Evolutionary conservation across 1,140 invertebrate species (phyloP), one percentile per base, ranked within the genome.

Genomic region (Chironomus tepperi): DNA sequence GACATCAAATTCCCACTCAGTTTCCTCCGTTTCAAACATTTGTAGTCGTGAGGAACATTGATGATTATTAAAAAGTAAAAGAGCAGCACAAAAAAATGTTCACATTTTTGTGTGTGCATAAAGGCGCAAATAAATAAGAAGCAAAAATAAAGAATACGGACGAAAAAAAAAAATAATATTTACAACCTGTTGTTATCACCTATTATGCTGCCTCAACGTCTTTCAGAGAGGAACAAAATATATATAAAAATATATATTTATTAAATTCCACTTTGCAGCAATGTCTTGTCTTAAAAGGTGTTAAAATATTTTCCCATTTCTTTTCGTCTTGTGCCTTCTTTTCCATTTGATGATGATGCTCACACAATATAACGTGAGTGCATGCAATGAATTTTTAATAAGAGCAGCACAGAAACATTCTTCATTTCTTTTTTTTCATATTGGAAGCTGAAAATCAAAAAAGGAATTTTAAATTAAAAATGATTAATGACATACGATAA

Each of bases 41-140:
- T 12, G n/a, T 57, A 57, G 5, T 57, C 47, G 47, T 57, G 47
- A 57, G 3, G 10, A 57, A 57, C 47, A 57, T 57, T 57, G 47
- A 57, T 57, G 47, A 57, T 57, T 57, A 57, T 57, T 57, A 57
- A 57, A 47, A 57, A 57, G n/a, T 57, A 57, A 57, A 57, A n/a
- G 47, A 57, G 47, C 24, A 57, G n/a, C 47, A 57, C 47, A 57
- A n/a, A 57, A 34, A 34, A 34, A 34, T 34, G 24, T 57, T 57
- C 47, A 34, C 24, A 57, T 57, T 57, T 57, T 57, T 5, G n/a
- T n/a, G 12, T n/a, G 12, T 47, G 15, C 43, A 47, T 15, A 34
- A 34, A 57, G 12, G 47, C n/a, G 47, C 47, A 12, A 57, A 15
- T n/a, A 57, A 57, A n/a, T n/a, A n/a, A n/a, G 7, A 47, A 47